These are phyloP conservation scores for Coregonus suidteri DNA, from an alignment of 2,797 vertebrate genomes.

Conservation along the genomic window DNA sequence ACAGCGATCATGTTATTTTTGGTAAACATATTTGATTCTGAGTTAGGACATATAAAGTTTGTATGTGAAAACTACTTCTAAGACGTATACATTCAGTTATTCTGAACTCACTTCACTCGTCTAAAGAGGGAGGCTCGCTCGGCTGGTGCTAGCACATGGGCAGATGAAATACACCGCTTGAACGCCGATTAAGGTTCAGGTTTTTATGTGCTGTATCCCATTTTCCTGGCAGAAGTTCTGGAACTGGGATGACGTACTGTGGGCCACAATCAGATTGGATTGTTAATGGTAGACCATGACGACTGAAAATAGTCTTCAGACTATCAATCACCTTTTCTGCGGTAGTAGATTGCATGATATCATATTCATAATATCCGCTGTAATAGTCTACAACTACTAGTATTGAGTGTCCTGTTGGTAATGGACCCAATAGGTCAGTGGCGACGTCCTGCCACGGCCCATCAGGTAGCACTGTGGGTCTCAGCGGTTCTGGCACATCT, in stretches of 20 bases:
- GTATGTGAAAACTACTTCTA: too few species aligned
- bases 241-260: conserved; percentile 7
- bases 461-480: conserved; percentile 13
- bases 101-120: too few species aligned
- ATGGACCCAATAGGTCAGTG: conserved; percentile 17
- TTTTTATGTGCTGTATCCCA: too few species aligned
- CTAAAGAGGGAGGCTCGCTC: too few species aligned
- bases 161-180: too few species aligned
- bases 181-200: too few species aligned
- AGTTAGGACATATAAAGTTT: too few species aligned
- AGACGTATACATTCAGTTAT: too few species aligned
- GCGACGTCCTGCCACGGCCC: background rate
- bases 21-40: too few species aligned
- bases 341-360: conserved; percentile 20
- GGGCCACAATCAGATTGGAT: conserved; percentile 11
- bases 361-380: conserved; percentile 22
- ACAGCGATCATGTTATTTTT: too few species aligned
- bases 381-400: conserved; percentile 21
- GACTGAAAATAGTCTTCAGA: conserved; percentile 26
- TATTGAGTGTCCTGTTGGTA: conserved; percentile 21
- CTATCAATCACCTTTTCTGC: conserved; percentile 21
- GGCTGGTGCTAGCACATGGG: too few species aligned
- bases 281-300: background rate
- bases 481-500: conserved; percentile 16
- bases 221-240: too few species aligned